Evolutionary conservation across 2,797 vertebrate genomes (phyloP).

Genomic region (Coccyzus lansbergi): DNA sequence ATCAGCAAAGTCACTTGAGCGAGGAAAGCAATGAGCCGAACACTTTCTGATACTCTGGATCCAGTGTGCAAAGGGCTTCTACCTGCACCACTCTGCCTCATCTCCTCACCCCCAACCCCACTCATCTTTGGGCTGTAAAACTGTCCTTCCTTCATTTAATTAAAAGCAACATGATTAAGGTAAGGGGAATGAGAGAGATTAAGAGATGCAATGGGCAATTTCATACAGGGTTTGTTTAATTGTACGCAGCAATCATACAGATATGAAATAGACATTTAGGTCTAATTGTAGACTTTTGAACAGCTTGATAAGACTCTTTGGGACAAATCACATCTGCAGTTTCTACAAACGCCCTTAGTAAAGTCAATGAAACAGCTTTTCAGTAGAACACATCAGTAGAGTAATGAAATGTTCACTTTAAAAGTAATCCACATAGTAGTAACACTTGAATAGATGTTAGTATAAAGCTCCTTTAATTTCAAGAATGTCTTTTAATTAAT

Average conservation of each 20-base stretch:
- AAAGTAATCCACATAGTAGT: neutral
- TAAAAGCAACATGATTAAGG: too few relatives aligned
- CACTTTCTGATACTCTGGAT: neutral
- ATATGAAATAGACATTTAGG: neutral
- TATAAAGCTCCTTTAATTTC: neutral
- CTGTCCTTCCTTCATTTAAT: too few relatives aligned
- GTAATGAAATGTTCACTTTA: neutral
- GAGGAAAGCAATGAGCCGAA: neutral
- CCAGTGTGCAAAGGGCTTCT: neutral
- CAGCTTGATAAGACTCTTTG: neutral
- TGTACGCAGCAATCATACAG: neutral
- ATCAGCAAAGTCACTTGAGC: neutral
- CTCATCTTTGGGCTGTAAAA: too few relatives aligned
- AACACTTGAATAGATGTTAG: neutral
- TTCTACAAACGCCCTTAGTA: neutral
- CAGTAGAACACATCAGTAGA: neutral
- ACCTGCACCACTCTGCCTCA: neutral
- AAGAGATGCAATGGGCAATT: neutral
- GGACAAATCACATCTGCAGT: constrained; percentile 38
- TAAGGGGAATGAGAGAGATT: neutral
- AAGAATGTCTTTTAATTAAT: constrained; percentile 18
- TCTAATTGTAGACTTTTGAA: constrained; percentile 3
- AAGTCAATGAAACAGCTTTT: neutral
- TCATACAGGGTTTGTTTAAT: neutral
- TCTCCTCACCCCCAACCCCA: neutral